Evolutionary conservation across 2,797 vertebrate species (phyloP), one percentile per base, ranked within the genome.

Genomic region (Chrysocyon brachyurus): DNA sequence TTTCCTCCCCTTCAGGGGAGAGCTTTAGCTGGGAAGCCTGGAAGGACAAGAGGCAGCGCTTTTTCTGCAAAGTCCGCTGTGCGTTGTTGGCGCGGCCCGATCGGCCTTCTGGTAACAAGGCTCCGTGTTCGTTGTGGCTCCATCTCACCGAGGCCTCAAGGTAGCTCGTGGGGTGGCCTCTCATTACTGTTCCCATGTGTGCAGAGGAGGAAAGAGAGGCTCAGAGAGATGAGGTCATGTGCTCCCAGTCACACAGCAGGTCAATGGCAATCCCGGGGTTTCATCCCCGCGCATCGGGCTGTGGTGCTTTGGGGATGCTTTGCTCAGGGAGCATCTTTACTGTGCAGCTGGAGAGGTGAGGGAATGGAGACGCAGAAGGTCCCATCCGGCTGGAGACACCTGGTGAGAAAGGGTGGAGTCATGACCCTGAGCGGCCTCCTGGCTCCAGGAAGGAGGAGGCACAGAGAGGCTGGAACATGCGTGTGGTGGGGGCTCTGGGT

Each of bases 391-490:
- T 3, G 15, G 40, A 28, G 17, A 63, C 10, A 12, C 26, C 4
- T 2, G 7, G 36, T 0, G 12, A 40, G 56, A 9, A 31, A 26
- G 3, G 26, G 66, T 3, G 3, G 57, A 49, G 36, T 16, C 82
- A 0, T 19, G 52, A 17, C 26, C 21, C 36, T 16, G 19, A 4
- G 46, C 3, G 56, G 78, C 15, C 26, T 49, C 28, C 5, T 0
- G 4, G 59, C 31, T 26, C 54, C 17, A 1, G 33, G 73, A 57
- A 49, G 85, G 15, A 64, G n/a, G 36, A 17, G 11, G 10, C 2
- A 0, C 8, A 22, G 26, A 63, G 17, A 52, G 2, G 12, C 22
- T 2, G 12, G 22, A n/a, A 19, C 40, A 4, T 0, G 0, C 0
- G 19, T 46, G 46, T 5, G 9, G 2, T 6, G 63, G 21, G 46